Base-by-base conservation (phyloP, 1,140 invertebrate genomes). In the Drosophila yakuba region DNA sequence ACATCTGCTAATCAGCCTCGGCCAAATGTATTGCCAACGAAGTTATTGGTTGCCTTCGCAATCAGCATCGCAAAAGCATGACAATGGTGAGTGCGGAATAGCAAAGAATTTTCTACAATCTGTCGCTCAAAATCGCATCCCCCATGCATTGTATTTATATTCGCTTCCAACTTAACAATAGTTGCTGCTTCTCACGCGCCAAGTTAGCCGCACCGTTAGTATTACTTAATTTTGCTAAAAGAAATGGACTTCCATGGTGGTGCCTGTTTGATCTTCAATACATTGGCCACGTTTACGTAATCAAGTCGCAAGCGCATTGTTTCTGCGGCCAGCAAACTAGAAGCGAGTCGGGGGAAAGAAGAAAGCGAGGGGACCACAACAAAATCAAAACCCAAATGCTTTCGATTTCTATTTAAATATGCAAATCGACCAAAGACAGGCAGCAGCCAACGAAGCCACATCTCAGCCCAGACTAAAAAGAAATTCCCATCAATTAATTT, bases 341-440 rank as follows among this genome's bases (percentile, higher is more conserved):
- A 86, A 86, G 83, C 75, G 10, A 58, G 59, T 64, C 64, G 38
- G 38, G 15, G 47, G 17, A 39, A 14, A 38, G 38, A 23, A 51
- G 17, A 39, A n/a, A 45, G 32, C 32, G 17, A 8, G 35, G 47
- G 43, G 51, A 44, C 14, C 1, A 35, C 43, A 57, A 36, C 12
- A 54, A 43, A 58, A 61, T 56, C n/a, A 74, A 80, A 80, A 81
- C 81, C 59, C 75, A 71, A 88, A 84, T 80, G 84, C 84, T 88
- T 88, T 88, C 84, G 84, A 89, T 88, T 88, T 88, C 84, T 88
- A 80, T 88, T 88, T 84, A 80, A 88, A 88, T 89, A 88, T 89
- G 73, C 68, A 88, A 89, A 78, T 48, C 57, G 43, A 59, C 41
- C 54, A 86, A 86, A 86, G 82, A 86, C 82, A 83, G 62, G 82